Base-by-base conservation (phyloP, 2,888 invertebrate genomes). In the Trissonchulus latispiculum region DNA sequence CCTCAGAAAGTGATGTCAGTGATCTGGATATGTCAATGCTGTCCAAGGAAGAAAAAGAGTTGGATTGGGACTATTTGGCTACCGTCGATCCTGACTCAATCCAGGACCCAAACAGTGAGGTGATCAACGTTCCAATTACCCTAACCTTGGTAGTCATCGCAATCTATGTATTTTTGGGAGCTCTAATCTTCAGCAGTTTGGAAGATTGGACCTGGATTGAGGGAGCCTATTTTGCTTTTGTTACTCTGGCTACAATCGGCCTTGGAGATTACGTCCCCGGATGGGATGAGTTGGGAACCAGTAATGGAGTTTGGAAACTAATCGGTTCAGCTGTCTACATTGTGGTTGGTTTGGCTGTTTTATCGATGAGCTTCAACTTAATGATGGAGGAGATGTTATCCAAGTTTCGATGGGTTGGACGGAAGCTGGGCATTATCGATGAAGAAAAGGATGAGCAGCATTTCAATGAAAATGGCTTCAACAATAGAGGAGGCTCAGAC, bases 341-440 rank as follows among this genome's bases (percentile, higher is more conserved):
- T 48, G 32, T 76, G 8, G 8, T 76, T 35, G 76, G 76, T 2
- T 59, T 76, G 73, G 73, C 76, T 36, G 75, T 76, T 23, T 64
- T 76, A 31, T 76, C 75, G 48, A 76, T 76, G 76, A 23, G 72
- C 29, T 75, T 76, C 75, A 76, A 75, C 33, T 71, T 76, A 28
- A 75, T 75, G 75, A 71, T 75, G 72, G 76, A 73, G 59, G 76
- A 76, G 61, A 76, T 76, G 72, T 70, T 74, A n/a, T 69, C 61
- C 8, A 76, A 76, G 61, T 72, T 76, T 59, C 33, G 33, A 8
- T 76, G 75, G 75, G 37, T 76, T 0, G 74, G 73, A 2, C 1
- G 31, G 28, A 61, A 69, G 29, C 23, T 76, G 35, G 76, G 76
- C 32, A 75, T 74, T 61, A 36, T 75, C 8, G 48, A 48, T 48